A percentile compares a stretch with the other conserved stretches of the same genome.
These are phyloP conservation scores for Crocallis elinguaria DNA, from an alignment of 2,888 invertebrate genomes.

Conservation along the genomic window DNA sequence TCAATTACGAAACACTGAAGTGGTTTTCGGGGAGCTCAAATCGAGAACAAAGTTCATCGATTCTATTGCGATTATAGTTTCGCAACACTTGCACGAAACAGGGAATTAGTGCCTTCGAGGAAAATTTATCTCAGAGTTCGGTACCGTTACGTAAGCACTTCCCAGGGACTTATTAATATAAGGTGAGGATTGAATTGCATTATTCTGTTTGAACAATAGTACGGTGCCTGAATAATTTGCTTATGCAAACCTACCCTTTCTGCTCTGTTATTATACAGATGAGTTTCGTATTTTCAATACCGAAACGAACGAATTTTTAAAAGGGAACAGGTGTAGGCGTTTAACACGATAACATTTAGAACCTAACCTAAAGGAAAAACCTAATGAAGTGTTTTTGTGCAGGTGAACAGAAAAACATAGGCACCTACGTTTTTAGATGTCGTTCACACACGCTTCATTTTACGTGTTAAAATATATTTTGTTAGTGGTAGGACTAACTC, in stretches of 20 bases:
- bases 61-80: constrained; percentile 73
- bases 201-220: constrained; percentile 18
- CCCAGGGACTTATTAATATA: constrained; percentile 18
- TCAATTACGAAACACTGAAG: constrained; percentile 82
- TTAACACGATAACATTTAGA: too few species aligned
- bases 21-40: constrained; percentile 66
- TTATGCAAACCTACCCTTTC: constrained; percentile 4
- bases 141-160: constrained; percentile 28
- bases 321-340: too few species aligned
- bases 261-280: neutral
- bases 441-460: too few species aligned
- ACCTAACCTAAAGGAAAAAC: too few species aligned
- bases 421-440: too few species aligned
- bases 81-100: constrained; percentile 46
- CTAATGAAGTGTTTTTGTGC: too few species aligned
- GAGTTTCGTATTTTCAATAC: neutral
- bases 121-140: constrained; percentile 33
- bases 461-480: too few species aligned
- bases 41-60: constrained; percentile 75
- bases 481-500: too few species aligned
- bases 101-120: constrained; percentile 44
- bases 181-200: constrained; percentile 23
- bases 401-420: too few species aligned
- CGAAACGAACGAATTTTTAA: neutral
- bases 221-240: constrained; percentile 7